Evolutionary conservation across 1,140 invertebrate species (phyloP).

Genomic region (Ridgeia piscesae): DNA sequence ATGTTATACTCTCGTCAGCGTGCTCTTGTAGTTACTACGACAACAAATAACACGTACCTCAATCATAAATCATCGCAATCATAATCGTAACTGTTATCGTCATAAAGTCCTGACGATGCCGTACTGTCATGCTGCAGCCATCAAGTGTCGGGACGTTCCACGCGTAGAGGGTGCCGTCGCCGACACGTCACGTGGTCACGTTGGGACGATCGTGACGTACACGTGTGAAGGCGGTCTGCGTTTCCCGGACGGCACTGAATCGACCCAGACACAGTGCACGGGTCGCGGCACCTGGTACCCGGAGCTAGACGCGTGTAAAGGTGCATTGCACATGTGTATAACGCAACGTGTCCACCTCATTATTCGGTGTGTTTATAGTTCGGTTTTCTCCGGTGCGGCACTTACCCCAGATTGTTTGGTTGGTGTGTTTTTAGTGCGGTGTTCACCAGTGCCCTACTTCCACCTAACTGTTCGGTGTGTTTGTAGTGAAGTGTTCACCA

Average conservation of each 20-base stretch:
- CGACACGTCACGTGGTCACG: neutral
- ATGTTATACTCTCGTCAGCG: too few relatives aligned
- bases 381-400: too few relatives aligned
- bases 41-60: neutral
- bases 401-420: too few relatives aligned
- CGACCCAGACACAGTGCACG: neutral
- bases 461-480: too few relatives aligned
- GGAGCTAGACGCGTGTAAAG: neutral
- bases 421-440: too few relatives aligned
- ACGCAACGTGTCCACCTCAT: too few relatives aligned
- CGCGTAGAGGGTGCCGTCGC: neutral
- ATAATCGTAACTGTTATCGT: neutral
- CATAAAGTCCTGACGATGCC: neutral
- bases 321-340: neutral
- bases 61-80: neutral
- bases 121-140: neutral
- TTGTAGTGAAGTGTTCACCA: too few relatives aligned
- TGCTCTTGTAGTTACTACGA: too few relatives aligned
- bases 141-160: neutral
- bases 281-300: neutral
- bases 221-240: neutral
- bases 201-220: neutral
- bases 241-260: neutral
- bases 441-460: too few relatives aligned
- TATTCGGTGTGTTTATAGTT: too few relatives aligned